phyloP scores from a whole-genome alignment of 2,888 invertebrate genomes.

The Malthinus flaveolus region DNA sequence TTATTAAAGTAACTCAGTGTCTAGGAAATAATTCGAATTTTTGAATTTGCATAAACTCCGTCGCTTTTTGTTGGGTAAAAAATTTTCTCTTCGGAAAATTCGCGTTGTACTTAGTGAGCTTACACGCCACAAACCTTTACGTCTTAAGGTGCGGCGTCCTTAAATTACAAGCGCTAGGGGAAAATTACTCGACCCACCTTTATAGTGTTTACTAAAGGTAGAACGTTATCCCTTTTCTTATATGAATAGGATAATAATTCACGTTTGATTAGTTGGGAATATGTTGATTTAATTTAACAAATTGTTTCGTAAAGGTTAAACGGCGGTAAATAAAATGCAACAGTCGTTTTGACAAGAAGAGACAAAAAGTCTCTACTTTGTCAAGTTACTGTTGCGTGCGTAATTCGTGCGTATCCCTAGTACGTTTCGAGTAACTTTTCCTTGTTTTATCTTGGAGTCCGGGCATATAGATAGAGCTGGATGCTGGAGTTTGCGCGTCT shows the following conservation, averaged over 20 bases:
- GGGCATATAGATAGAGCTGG: conserved; percentile 49
- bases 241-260: too few relatives aligned
- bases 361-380: conserved; percentile 15
- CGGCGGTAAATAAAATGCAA: background rate
- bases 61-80: background rate
- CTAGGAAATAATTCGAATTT: too few relatives aligned
- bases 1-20: too few relatives aligned
- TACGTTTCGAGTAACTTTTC: conserved; percentile 30
- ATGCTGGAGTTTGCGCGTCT: conserved; percentile 50
- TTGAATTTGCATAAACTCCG: background rate
- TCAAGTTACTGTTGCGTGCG: conserved; percentile 29
- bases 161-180: conserved; percentile 2
- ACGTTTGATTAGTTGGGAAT: too few relatives aligned
- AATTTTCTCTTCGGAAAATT: conserved; percentile 4
- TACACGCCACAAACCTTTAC: conserved; percentile 1
- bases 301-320: too few relatives aligned
- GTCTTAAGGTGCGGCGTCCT: conserved; percentile 6
- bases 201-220: background rate
- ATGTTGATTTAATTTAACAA: too few relatives aligned
- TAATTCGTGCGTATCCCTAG: conserved; percentile 23
- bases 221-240: too few relatives aligned
- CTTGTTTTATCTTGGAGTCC: conserved; percentile 46
- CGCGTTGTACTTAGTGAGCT: background rate
- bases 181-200: conserved; percentile 7
- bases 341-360: conserved; percentile 2